Percentiles rank a stretch among this genome's conserved stretches.
Evolutionary conservation across 2,113 vertebrate species (phyloP).

Genomic region (Albula glossodonta): DNA sequence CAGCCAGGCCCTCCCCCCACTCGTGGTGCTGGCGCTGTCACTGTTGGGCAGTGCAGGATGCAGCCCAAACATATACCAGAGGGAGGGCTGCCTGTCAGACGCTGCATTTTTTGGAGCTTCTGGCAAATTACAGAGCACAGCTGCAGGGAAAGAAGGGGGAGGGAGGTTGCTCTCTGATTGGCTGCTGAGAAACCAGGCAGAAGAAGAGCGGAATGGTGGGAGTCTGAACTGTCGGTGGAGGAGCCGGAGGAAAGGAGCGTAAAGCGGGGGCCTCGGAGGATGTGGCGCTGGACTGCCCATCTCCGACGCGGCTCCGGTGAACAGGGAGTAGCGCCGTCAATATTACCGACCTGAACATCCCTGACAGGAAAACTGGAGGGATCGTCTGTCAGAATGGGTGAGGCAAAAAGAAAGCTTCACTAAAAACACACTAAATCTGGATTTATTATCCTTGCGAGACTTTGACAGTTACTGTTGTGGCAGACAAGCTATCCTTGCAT

Average conservation of each 20-base stretch:
- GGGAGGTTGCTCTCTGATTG: slow-evolving; percentile 56
- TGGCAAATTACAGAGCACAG: slow-evolving; percentile 41
- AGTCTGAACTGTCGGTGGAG: slow-evolving; percentile 16
- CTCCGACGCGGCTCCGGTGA: neutral
- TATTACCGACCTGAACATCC: slow-evolving; percentile 19
- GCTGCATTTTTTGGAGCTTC: slow-evolving; percentile 33
- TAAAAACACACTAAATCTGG: neutral
- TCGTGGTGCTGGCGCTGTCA: neutral
- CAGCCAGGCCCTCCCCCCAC: neutral
- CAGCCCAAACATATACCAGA: slow-evolving; percentile 6
- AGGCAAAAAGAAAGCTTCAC: neutral
- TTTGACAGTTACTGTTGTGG: neutral
- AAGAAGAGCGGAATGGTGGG: slow-evolving; percentile 22
- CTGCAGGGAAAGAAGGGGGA: slow-evolving; percentile 44
- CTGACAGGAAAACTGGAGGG: slow-evolving; percentile 16
- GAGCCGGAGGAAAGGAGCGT: slow-evolving; percentile 11
- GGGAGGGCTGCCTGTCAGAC: slow-evolving; percentile 27
- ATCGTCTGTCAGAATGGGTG: neutral
- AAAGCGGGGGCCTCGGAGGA: neutral
- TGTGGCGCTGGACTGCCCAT: neutral
- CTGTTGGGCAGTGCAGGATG: neutral
- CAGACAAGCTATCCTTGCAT: neutral
- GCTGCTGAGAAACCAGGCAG: slow-evolving; percentile 40
- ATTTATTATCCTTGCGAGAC: neutral
- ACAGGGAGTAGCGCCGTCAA: neutral